Conservation (phyloP, 2,113 vertebrate species). For the Chloebia gouldiae region DNA sequence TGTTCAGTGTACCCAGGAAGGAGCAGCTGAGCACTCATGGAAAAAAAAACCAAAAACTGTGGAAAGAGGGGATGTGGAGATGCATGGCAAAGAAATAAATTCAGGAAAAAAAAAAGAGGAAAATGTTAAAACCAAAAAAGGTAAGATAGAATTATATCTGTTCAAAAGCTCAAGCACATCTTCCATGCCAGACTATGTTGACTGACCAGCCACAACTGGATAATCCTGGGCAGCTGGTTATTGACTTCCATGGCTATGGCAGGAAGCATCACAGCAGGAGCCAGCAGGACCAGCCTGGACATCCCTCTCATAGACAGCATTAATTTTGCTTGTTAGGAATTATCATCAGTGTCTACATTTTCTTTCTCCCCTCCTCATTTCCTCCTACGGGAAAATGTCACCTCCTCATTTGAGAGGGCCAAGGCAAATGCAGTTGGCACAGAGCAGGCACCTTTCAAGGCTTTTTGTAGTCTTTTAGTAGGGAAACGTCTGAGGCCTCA, state of each 20-base stretch:
- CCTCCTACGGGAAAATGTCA: background rate
- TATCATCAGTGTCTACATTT: background rate
- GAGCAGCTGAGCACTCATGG: background rate
- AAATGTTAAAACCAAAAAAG: background rate
- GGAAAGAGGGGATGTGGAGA: background rate
- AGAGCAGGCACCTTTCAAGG: background rate
- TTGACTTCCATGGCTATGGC: background rate
- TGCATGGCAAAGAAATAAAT: background rate
- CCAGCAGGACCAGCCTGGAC: background rate
- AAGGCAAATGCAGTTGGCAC: background rate
- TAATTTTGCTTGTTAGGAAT: background rate
- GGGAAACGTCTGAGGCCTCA: background rate
- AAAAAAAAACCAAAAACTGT: background rate
- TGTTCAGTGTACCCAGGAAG: background rate
- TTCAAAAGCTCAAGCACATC: background rate
- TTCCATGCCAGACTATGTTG: background rate
- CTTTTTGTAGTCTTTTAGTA: background rate
- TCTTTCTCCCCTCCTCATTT: background rate
- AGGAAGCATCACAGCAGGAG: background rate
- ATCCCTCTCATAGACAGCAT: background rate
- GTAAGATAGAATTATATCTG: background rate
- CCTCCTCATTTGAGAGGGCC: background rate
- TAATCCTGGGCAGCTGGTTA: background rate
- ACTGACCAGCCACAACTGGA: background rate
- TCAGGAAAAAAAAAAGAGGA: background rate